phyloP scores from a whole-genome alignment of 2,797 vertebrate species.

The Pipistrellus pipistrellus region DNA sequence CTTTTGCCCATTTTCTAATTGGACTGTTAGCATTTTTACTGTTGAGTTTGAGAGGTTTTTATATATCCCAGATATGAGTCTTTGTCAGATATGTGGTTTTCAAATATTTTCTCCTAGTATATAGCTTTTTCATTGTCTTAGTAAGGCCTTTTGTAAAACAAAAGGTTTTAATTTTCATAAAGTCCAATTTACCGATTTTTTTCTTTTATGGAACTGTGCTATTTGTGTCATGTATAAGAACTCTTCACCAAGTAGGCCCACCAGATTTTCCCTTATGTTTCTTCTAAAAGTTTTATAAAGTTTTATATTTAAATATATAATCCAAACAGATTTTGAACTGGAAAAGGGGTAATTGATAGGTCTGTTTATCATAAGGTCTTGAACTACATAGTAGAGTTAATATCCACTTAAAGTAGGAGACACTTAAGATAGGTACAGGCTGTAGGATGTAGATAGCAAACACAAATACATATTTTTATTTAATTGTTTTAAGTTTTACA shows the following conservation, averaged over 20 bases:
- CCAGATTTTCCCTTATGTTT: not conserved
- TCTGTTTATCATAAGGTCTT: constrained; percentile 30
- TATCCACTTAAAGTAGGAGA: not conserved
- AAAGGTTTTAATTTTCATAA: constrained; percentile 51
- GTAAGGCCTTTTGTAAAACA: constrained; percentile 33
- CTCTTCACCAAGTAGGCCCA: not conserved
- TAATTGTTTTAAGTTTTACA: constrained; percentile 38
- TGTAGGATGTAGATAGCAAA: not conserved
- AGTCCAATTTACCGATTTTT: not conserved
- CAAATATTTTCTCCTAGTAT: constrained; percentile 14
- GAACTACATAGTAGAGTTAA: constrained; percentile 10
- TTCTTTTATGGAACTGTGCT: not conserved
- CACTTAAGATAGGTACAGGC: not conserved
- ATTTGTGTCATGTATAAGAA: constrained; percentile 37
- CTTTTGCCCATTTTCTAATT: constrained; percentile 47
- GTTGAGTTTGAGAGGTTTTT: not conserved
- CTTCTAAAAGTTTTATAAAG: constrained; percentile 38
- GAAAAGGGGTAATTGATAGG: not conserved
- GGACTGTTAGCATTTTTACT: not conserved
- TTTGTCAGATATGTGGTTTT: not conserved
- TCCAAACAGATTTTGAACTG: constrained; percentile 6
- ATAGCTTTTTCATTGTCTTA: constrained; percentile 8
- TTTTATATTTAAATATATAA: constrained; percentile 37
- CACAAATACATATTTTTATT: constrained; percentile 35
- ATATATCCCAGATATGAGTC: not conserved